A percentile compares a stretch with the other conserved stretches of the same genome.
Evolutionary conservation across 2,888 invertebrate genomes (phyloP).

Genomic region (Oxytorus armatus): DNA sequence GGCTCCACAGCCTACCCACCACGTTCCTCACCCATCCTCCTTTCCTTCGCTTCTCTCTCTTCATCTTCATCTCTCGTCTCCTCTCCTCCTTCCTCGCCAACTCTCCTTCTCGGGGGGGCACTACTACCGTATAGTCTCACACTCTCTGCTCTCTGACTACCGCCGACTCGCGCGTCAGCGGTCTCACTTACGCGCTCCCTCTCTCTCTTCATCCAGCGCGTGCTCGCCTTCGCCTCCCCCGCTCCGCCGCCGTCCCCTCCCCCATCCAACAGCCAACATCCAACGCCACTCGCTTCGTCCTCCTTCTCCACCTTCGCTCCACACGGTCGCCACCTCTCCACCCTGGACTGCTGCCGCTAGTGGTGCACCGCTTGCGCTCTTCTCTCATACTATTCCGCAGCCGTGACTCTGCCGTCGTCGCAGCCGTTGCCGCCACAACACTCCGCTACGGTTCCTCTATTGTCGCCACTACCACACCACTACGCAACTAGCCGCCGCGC

Average conservation of each 20-base stretch:
- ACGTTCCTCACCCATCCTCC: conserved; percentile 40
- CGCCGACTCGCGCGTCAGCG: conserved; percentile 72
- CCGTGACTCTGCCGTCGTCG: conserved; percentile 67
- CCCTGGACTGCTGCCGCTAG: conserved; percentile 58
- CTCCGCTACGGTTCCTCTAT: conserved; percentile 13
- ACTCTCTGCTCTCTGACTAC: conserved; percentile 69
- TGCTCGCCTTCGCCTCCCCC: conserved; percentile 64
- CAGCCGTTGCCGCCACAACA: conserved; percentile 52
- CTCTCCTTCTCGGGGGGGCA: conserved; percentile 30
- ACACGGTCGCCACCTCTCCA: conserved; percentile 66
- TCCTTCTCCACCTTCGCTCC: conserved; percentile 62
- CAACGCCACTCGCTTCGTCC: conserved; percentile 43
- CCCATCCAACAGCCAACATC: conserved; percentile 51
- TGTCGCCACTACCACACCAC: conserved; percentile 42
- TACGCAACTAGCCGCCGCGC: conserved; percentile 55
- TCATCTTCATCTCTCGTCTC: conserved; percentile 16
- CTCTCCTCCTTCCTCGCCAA: conserved; percentile 44
- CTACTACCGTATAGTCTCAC: conserved; percentile 55
- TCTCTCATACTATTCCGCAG: conserved; percentile 67
- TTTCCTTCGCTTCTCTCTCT: conserved; percentile 23
- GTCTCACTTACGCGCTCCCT: conserved; percentile 69
- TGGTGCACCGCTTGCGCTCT: conserved; percentile 54
- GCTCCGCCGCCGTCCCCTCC: conserved; percentile 56
- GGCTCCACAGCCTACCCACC: conserved; percentile 41
- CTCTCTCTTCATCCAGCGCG: conserved; percentile 70